phyloP scores from a whole-genome alignment of 2,888 invertebrate species.

The Spialia ferax region DNA sequence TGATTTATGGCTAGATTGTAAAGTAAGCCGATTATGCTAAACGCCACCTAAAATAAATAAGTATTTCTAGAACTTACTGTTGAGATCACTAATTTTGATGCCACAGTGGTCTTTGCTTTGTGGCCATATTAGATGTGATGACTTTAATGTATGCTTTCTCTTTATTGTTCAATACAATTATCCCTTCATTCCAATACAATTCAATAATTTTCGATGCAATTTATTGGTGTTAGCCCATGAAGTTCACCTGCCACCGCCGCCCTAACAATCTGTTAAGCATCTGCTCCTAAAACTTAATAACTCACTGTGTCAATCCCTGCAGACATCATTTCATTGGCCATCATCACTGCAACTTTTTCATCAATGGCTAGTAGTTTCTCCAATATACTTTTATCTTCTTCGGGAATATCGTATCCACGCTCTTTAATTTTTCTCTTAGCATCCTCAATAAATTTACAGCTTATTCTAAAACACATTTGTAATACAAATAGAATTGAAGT shows the following conservation, averaged over 20 bases:
- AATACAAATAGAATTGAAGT: not conserved
- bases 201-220: too few relatives aligned
- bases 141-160: too few relatives aligned
- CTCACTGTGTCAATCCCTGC: constrained; percentile 91
- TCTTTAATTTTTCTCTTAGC: constrained; percentile 62
- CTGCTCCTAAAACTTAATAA: not conserved
- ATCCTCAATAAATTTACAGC: constrained; percentile 64
- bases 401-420: constrained; percentile 65
- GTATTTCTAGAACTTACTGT: not conserved
- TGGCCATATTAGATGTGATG: too few relatives aligned
- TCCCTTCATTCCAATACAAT: too few relatives aligned
- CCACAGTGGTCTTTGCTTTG: not conserved
- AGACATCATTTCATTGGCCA: constrained; percentile 90
- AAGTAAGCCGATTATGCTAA: constrained; percentile 69
- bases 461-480: constrained; percentile 59
- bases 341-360: constrained; percentile 87
- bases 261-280: too few relatives aligned
- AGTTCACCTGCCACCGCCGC: too few relatives aligned
- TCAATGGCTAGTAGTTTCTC: constrained; percentile 88
- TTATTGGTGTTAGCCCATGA: too few relatives aligned
- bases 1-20: constrained; percentile 86
- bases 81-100: not conserved
- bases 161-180: too few relatives aligned
- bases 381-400: constrained; percentile 87
- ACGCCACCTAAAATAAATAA: constrained; percentile 70